Evolutionary conservation across 2,888 invertebrate genomes (phyloP).

Genomic region (Eledone cirrhosa): DNA sequence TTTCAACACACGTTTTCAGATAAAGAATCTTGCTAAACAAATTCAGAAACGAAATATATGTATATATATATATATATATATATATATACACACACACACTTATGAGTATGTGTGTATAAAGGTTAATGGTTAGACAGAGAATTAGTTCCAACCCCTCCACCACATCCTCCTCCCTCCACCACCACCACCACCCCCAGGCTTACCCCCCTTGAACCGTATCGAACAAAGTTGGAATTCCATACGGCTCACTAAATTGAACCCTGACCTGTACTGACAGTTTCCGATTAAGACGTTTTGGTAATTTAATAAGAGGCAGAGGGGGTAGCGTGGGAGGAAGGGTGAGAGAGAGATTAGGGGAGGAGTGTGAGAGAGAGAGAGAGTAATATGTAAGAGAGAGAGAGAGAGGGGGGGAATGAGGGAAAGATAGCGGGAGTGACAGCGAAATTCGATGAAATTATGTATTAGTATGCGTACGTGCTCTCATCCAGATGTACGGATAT

Average conservation of each 20-base stretch:
- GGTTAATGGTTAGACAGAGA: neutral
- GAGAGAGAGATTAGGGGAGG: neutral
- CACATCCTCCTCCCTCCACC: too few species aligned
- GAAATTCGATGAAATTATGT: neutral
- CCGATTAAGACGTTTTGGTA: too few species aligned
- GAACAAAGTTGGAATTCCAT: too few species aligned
- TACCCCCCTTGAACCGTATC: too few species aligned
- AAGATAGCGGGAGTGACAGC: neutral
- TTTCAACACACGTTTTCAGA: too few species aligned
- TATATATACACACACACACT: neutral
- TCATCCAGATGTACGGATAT: neutral
- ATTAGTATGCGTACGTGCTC: neutral
- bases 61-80: constrained; percentile 6
- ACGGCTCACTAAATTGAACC: too few species aligned
- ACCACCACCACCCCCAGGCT: too few species aligned
- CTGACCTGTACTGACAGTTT: too few species aligned
- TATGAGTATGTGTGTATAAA: neutral
- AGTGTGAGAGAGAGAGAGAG: neutral
- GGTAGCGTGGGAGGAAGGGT: neutral
- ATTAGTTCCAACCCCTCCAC: neutral
- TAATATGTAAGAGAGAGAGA: neutral
- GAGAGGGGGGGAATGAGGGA: neutral
- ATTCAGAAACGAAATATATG: too few species aligned
- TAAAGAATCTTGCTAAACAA: too few species aligned
- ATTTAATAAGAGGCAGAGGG: neutral